Conservation (phyloP, 2,113 vertebrate genomes). For the Alethe castanea region DNA sequence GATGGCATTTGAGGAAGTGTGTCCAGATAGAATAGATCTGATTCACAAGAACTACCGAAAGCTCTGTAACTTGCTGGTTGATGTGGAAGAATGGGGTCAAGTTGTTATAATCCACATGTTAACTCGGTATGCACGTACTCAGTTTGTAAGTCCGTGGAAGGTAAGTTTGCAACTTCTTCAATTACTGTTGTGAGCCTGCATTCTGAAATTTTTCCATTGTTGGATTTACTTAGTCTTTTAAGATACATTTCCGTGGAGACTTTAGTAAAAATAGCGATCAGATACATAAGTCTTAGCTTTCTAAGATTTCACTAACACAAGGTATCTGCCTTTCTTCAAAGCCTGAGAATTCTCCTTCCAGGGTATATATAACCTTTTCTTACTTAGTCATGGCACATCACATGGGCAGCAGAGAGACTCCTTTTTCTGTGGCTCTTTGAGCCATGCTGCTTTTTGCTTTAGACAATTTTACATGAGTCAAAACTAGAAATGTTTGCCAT, state of each 20-base stretch:
- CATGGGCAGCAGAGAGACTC: not conserved
- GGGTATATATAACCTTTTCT: not conserved
- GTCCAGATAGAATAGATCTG: conserved; percentile 95
- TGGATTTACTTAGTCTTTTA: not conserved
- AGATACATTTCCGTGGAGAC: not conserved
- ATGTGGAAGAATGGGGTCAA: conserved; percentile 98
- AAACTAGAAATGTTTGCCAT: not conserved
- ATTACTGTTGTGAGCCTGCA: not conserved
- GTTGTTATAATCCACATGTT: conserved; percentile 98
- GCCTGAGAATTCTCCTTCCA: not conserved
- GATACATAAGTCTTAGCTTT: not conserved
- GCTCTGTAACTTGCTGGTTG: conserved; percentile 93
- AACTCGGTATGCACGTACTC: conserved; percentile 92
- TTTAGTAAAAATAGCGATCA: not conserved
- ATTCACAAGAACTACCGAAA: conserved; percentile 99
- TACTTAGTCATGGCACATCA: not conserved
- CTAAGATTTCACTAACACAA: not conserved
- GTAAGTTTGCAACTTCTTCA: conserved; percentile 69
- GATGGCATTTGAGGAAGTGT: conserved; percentile 97
- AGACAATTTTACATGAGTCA: not conserved
- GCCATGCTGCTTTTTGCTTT: not conserved
- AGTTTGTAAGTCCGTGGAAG: conserved; percentile 94
- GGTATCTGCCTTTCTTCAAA: not conserved
- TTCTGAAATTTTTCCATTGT: not conserved
- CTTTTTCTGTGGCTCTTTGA: not conserved